Percentiles rank a stretch among this genome's conserved stretches.
Evolutionary conservation across 1,140 invertebrate species (phyloP).

Genomic region (Nasonia vitripennis): DNA sequence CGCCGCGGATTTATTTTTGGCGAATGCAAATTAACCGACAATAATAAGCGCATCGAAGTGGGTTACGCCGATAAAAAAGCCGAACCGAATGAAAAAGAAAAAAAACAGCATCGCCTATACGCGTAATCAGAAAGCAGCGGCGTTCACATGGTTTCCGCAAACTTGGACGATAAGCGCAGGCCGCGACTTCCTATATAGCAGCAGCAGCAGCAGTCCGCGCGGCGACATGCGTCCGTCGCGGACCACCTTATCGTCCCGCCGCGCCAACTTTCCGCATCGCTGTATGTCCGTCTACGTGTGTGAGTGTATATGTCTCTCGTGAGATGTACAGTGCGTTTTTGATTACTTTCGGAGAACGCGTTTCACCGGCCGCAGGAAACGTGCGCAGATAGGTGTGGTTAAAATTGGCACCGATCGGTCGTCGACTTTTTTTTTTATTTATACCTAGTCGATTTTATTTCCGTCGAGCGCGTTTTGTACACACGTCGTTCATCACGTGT

Average conservation of each 20-base stretch:
- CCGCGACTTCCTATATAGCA: slow-evolving; percentile 24
- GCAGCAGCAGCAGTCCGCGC: slow-evolving; percentile 4
- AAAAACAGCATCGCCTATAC: not conserved
- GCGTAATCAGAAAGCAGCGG: not conserved
- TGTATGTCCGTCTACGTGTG: not conserved
- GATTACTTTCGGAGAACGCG: too few species aligned
- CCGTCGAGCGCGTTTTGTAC: too few species aligned
- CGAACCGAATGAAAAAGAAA: not conserved
- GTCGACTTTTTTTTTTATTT: too few species aligned
- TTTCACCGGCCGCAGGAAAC: too few species aligned
- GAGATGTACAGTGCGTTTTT: too few species aligned
- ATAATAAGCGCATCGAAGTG: not conserved
- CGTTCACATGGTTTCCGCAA: slow-evolving; percentile 42
- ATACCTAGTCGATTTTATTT: too few species aligned
- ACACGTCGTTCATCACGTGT: too few species aligned
- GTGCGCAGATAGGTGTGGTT: too few species aligned
- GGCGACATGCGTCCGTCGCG: not conserved
- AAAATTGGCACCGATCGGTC: too few species aligned
- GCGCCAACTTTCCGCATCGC: not conserved
- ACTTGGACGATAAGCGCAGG: slow-evolving; percentile 40
- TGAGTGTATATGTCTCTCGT: not conserved
- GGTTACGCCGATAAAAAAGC: slow-evolving; percentile 9
- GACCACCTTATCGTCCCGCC: not conserved
- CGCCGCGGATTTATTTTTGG: not conserved
- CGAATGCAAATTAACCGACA: not conserved